phyloP scores from a whole-genome alignment of 2,888 invertebrate species.

The Mamestra brassicae region DNA sequence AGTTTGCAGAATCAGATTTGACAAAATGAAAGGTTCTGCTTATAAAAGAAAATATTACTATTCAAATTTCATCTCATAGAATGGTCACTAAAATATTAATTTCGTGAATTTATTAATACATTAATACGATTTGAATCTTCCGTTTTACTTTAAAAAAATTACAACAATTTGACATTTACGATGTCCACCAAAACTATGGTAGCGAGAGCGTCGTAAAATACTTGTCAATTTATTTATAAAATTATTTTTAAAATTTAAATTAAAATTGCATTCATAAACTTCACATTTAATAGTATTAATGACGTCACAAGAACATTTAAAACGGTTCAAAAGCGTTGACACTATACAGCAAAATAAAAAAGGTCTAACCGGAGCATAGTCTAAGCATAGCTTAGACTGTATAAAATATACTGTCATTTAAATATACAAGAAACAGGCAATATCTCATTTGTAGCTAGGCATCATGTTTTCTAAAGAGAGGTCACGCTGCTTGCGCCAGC shows the following conservation, averaged over 20 bases:
- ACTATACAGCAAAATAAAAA: neutral
- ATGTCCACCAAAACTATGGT: constrained; percentile 38
- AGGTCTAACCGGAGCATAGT: neutral
- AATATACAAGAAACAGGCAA: neutral
- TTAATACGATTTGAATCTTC: constrained; percentile 2
- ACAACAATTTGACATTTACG: constrained; percentile 60
- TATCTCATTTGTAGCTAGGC: too few relatives aligned
- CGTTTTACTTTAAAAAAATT: constrained; percentile 19
- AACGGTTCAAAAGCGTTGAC: neutral
- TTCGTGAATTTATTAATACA: constrained; percentile 26
- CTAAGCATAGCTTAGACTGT: neutral
- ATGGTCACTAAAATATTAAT: constrained; percentile 30
- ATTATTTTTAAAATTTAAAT: constrained; percentile 17
- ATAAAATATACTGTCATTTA: neutral
- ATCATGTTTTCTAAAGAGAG: too few relatives aligned
- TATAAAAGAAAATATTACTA: constrained; percentile 9
- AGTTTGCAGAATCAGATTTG: neutral
- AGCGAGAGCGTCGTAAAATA: constrained; percentile 49
- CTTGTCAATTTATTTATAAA: constrained; percentile 47
- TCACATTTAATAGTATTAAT: constrained; percentile 46
- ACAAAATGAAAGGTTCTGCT: neutral
- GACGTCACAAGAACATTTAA: constrained; percentile 33
- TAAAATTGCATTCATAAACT: constrained; percentile 53
- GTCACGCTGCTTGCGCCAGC: too few relatives aligned
- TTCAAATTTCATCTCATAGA: constrained; percentile 10